phyloP scores from a whole-genome alignment of 2,888 invertebrate species.

The Standfussiana lucernea region DNA sequence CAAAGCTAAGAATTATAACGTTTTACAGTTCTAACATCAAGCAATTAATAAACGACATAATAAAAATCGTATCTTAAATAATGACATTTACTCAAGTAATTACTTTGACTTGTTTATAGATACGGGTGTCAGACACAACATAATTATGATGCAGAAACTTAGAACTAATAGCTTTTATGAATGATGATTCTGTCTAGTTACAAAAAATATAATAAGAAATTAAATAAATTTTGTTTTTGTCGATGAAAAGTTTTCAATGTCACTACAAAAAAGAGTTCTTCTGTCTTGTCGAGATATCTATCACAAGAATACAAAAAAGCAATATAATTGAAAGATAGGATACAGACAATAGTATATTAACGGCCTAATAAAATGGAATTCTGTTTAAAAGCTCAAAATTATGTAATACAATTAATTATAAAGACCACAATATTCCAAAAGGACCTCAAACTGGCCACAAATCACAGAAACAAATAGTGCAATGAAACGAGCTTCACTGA shows the following conservation, averaged over 20 bases:
- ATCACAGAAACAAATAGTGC: constrained; percentile 9
- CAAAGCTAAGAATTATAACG: too few species aligned
- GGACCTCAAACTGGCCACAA: constrained; percentile 21
- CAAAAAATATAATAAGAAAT: background rate
- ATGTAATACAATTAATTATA: background rate
- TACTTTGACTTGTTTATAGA: too few species aligned
- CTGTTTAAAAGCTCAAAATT: background rate
- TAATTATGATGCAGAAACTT: constrained; percentile 11
- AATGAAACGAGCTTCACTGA: constrained; percentile 21
- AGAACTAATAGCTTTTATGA: background rate
- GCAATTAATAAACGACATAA: too few species aligned
- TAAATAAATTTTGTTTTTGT: background rate
- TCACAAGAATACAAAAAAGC: background rate
- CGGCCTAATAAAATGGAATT: too few species aligned
- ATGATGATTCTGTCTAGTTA: background rate
- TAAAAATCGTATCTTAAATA: too few species aligned
- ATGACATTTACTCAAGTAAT: too few species aligned
- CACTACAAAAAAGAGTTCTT: too few species aligned
- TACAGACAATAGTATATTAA: background rate
- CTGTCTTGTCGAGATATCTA: background rate
- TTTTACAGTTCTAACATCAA: too few species aligned
- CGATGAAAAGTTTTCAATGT: background rate
- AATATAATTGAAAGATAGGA: background rate
- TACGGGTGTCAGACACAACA: too few species aligned
- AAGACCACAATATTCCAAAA: background rate